Evolutionary conservation across 2,797 vertebrate genomes (phyloP), one percentile per base, ranked within the genome.

Genomic region (Acridotheres tristis): DNA sequence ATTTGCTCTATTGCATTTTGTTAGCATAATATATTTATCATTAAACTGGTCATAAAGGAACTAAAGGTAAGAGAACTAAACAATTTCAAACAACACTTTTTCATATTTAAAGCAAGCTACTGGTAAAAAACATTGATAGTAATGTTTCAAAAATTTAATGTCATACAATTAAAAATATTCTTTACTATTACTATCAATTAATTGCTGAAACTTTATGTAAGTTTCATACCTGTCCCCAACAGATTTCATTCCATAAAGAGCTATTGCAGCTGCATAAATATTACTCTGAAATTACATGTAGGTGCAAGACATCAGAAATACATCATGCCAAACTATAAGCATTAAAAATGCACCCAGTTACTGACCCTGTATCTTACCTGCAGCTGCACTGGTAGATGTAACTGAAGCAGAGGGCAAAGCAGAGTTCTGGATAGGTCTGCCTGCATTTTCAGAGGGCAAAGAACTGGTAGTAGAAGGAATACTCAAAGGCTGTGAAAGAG

Each of bases 401-500:
- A 98, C 98, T 80, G 99, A 99, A 93, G 99, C 98, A 61, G 99
- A 99, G 30, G 99, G 99, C 91, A 99, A 98, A 97, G 99, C 98
- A 47, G 99, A 99, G 96, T 97, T 99, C 97, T 99, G 98, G 95
- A 99, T 97, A 47, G 99, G 99, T 98, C 99, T 98, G 97, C 99
- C 98, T 97, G 99, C 99, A 94, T 98, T 99, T 98, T 99, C 99
- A 74, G 99, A 99, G 90, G 99, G 98, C 90, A 99, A 97, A 77
- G 98, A 98, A 97, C 98, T 98, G 67, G 98, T 94, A 81, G 98
- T 97, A 97, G 98, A 98, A 87, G 99, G 99, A 97, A 99, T 99
- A 97, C 99, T 99, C 98, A 99, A 98, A 76, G 98, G 98, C 97
- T 99, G 99, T 65, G 98, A 98, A 85, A 98, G 98, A 90, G 99